Evolutionary conservation across 2,113 vertebrate genomes (phyloP), one percentile per base, ranked within the genome.

Genomic region (Potamarius usumacintae): DNA sequence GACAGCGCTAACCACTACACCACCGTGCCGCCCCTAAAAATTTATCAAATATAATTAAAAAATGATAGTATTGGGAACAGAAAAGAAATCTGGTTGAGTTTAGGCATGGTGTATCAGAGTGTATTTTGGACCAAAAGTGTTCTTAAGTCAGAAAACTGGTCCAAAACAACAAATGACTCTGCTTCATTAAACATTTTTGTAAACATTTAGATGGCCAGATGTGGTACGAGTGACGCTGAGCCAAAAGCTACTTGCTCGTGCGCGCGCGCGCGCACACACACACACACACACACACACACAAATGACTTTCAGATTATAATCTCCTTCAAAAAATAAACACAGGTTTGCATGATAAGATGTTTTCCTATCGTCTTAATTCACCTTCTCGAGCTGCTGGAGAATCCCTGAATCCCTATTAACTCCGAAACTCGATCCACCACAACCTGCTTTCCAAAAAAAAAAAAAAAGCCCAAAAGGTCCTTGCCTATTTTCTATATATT

Each of bases 401-500:
- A 30, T 52, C 48, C 15, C 50, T 62, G 34, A 50, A 82, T 78
- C 48, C 74, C 17, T 74, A 10, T n/a, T 18, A 72, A 74, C 65
- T 52, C 10, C 20, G 55, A 82, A 74, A 82, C 53, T 60, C 0
- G 27, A 82, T 82, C 79, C 60, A 30, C 17, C 27, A 65, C 60
- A 85, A 86, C 34, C 27, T 60, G 42, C 42, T 80, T 69, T 81
- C 50, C 50, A 3, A 17, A 48, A 25, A 76, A 76, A 25, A 52
- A 76, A 65, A 18, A 86, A 72, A 9, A 34, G 17, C 11, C 77
- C 30, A 15, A 63, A 60, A 82, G 57, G 85, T 87, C 67, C 52
- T 62, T 11, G 71, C 65, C n/a, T 42, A 11, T 82, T 82, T 62
- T 74, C 86, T 69, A 58, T 50, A 53, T 87, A 86, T 90, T 87